phyloP scores from a whole-genome alignment of 2,797 vertebrate species.

The Darevskia mixta region DNA sequence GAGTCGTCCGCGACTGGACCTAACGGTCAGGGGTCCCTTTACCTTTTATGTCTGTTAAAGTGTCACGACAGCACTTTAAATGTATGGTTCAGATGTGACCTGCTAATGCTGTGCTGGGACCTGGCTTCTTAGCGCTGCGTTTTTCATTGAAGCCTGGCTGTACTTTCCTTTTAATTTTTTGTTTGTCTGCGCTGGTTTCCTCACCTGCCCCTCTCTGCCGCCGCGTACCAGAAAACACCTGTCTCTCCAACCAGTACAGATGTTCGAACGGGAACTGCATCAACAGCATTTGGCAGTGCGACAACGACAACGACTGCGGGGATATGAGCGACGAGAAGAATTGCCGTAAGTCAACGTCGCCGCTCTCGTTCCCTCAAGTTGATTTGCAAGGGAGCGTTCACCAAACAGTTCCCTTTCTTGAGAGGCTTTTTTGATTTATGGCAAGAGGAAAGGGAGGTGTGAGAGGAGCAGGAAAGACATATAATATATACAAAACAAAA shows the following conservation, averaged over 20 bases:
- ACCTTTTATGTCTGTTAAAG: too few relatives aligned
- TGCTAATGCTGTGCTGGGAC: too few relatives aligned
- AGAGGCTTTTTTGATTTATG: too few relatives aligned
- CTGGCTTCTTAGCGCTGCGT: too few relatives aligned
- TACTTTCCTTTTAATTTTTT: neutral
- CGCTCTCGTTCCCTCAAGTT: neutral
- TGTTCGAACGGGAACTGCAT: conserved; percentile 97
- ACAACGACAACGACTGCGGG: conserved; percentile 96
- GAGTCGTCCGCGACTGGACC: too few relatives aligned
- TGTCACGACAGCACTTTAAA: too few relatives aligned
- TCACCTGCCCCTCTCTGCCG: conserved; percentile 22
- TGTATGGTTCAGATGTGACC: too few relatives aligned
- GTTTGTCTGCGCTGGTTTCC: conserved; percentile 25
- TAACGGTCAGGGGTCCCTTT: too few relatives aligned
- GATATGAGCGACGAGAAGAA: conserved; percentile 97
- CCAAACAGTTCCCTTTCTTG: neutral
- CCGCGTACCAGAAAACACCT: conserved; percentile 86
- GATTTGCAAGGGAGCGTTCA: fast-evolving
- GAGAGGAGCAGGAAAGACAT: too few relatives aligned
- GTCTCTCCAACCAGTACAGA: conserved; percentile 93
- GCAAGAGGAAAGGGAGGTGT: too few relatives aligned
- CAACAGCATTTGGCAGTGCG: conserved; percentile 98
- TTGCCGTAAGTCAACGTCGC: conserved; percentile 87
- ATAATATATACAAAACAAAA: too few relatives aligned
- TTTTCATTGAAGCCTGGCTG: neutral